Evolutionary conservation across 2,113 vertebrate genomes (phyloP).

Genomic region (Chionodraco myersi): DNA sequence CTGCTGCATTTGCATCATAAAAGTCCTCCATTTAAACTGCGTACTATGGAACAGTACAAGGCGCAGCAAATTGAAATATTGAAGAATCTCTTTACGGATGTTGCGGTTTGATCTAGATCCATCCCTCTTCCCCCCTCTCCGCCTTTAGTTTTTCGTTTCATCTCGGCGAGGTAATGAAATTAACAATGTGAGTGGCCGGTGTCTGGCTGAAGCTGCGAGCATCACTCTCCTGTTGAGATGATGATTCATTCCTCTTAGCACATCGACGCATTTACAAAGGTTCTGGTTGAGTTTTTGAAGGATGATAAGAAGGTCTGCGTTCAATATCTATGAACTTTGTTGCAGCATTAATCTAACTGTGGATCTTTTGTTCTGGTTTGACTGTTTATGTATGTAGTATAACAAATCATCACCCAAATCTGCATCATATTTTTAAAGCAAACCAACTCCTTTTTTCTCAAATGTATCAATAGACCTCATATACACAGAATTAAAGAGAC

Average conservation of each 20-base stretch:
- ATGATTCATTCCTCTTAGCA: conserved; percentile 4
- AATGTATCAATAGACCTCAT: no score
- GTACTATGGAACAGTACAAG: conserved; percentile 62
- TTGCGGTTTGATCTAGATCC: conserved; percentile 28
- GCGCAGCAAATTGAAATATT: conserved; percentile 70
- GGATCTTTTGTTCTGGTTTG: no score
- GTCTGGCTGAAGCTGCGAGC: conserved; percentile 34
- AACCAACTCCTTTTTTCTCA: no score
- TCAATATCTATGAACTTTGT: neutral
- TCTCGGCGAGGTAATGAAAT: conserved; percentile 69
- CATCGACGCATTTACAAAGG: neutral
- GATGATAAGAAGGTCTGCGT: neutral
- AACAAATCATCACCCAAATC: no score
- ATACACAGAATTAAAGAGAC: no score
- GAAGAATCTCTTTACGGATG: conserved; percentile 45
- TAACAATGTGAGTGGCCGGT: conserved; percentile 46
- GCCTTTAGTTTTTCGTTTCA: conserved; percentile 32
- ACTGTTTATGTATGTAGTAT: no score
- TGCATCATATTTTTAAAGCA: no score
- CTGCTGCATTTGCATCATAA: conserved; percentile 80
- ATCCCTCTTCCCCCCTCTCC: conserved; percentile 1
- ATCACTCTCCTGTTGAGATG: conserved; percentile 29
- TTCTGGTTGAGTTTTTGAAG: neutral
- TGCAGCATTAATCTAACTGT: no score
- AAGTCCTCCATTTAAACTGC: conserved; percentile 74